These are phyloP conservation scores for Trogon melanurus DNA, from an alignment of 2,113 vertebrate genomes.

Conservation along the genomic window DNA sequence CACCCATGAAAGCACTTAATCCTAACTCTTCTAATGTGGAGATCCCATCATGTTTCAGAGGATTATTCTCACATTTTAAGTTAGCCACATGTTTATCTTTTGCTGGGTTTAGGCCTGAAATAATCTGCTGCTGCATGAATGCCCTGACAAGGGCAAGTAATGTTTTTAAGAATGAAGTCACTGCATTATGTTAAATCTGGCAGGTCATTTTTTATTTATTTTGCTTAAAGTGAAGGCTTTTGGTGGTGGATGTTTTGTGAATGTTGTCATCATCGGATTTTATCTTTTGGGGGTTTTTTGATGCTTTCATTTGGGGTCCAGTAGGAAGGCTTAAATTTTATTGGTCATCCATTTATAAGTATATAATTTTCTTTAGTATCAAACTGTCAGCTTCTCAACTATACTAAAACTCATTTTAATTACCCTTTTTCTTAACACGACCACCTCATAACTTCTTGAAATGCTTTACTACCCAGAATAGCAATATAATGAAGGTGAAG, in stretches of 20 bases:
- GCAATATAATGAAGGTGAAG: constrained; percentile 74
- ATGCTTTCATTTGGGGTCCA: background rate
- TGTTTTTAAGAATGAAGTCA: constrained; percentile 10
- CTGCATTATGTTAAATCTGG: background rate
- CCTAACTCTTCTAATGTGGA: background rate
- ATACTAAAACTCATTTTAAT: constrained; percentile 72
- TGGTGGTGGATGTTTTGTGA: background rate
- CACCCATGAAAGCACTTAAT: background rate
- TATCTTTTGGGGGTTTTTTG: background rate
- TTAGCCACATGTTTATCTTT: background rate
- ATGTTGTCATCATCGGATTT: background rate
- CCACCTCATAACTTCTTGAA: constrained; percentile 72
- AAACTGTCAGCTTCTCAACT: constrained; percentile 62
- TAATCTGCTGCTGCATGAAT: background rate
- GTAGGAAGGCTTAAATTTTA: constrained; percentile 41
- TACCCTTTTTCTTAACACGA: constrained; percentile 70
- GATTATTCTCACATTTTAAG: background rate
- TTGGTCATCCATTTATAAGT: constrained; percentile 42
- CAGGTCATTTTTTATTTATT: background rate
- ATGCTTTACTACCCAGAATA: constrained; percentile 72
- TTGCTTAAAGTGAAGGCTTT: background rate
- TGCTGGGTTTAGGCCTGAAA: background rate
- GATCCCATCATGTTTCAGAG: background rate
- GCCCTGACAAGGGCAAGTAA: background rate
- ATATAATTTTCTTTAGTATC: constrained; percentile 66